Base-by-base conservation (phyloP, 2,113 vertebrate species). In the Odocoileus hemionus region DNA sequence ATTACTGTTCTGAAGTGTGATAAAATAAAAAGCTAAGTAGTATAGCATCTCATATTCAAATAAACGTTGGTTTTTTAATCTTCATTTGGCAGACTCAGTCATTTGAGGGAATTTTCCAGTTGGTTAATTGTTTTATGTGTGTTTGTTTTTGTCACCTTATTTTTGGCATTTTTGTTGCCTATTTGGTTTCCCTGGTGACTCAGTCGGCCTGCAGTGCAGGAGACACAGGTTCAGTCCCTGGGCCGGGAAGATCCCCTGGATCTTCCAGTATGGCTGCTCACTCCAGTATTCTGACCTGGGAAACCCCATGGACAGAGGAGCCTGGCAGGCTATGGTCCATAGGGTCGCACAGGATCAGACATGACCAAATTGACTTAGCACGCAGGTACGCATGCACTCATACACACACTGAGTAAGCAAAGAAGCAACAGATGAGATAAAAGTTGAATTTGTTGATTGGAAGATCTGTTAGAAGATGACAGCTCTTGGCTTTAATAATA, bases 11-110 rank as follows among this genome's bases (percentile, higher is more conserved):
- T 91, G 23, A 95, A 91, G 60, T 92, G 45, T 86, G 78, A 80
- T 95, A 33, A 97, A 92, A 89, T 95, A 82, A 95, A 83, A 96
- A 87, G 54, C 47, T 30, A 86, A 79, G 76, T 94, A 47, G 28
- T 89, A 7, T 91, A 89, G 21, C 88, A n/a, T 60, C 28, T 95
- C 45, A 79, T 79, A 84, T 79, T 83, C 28, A 91, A 91, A 84
- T 43, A 7, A 36, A 57, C 2, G 76, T 78, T 83, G 61, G 13
- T 50, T 95, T 39, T 93, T 86, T 74, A 67, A 55, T 94, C 67
- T 96, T 90, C 19, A 25, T 36, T 61, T 82, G 25, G 13, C 85
- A 86, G 94, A 85, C 25, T 96, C 23, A 15, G 1, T 78, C 89
- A 36, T 76, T 90, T 57, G 15, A 25, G 39, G 19, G 33, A 60